A percentile compares a stretch with the other conserved stretches of the same genome.
These are phyloP conservation scores for Polyergus mexicanus DNA, from an alignment of 1,140 invertebrate genomes.

Conservation along the genomic window DNA sequence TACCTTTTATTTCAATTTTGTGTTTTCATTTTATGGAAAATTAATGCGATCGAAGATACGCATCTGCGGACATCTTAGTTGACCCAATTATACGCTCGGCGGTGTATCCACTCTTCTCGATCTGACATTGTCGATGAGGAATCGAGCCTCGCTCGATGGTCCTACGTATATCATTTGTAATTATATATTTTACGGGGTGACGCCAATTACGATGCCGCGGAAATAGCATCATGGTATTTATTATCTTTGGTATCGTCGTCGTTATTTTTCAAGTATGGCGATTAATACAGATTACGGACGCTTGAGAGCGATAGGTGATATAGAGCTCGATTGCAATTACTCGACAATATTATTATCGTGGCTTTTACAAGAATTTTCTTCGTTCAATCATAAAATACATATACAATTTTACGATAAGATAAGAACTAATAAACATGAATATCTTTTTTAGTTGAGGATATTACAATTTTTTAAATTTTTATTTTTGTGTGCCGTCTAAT, in stretches of 20 bases:
- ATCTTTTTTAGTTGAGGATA: not conserved
- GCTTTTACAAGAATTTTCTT: conserved; percentile 39
- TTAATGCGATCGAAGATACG: conserved; percentile 45
- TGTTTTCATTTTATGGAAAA: not conserved
- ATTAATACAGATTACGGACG: conserved; percentile 54
- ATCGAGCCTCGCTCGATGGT: conserved; percentile 23
- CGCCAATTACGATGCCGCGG: conserved; percentile 55
- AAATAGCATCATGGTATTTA: conserved; percentile 61
- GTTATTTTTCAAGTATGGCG: conserved; percentile 47
- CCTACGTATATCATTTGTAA: conserved; percentile 47
- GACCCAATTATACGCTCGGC: conserved; percentile 65
- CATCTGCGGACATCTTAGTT: conserved; percentile 56
- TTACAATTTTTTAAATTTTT: conserved; percentile 9
- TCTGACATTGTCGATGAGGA: conserved; percentile 43
- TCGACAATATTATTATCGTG: conserved; percentile 43
- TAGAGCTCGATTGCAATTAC: conserved; percentile 46
- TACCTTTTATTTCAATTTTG: conserved; percentile 24
- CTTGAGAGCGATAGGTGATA: conserved; percentile 22
- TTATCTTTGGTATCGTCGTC: conserved; percentile 59
- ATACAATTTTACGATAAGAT: not conserved
- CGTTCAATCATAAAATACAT: conserved; percentile 31
- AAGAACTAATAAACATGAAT: conserved; percentile 10
- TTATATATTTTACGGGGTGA: conserved; percentile 58
- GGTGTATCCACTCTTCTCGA: conserved; percentile 57
- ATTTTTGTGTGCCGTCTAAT: not conserved